Evolutionary conservation across 1,140 invertebrate genomes (phyloP).

Genomic region (Proales similis): DNA sequence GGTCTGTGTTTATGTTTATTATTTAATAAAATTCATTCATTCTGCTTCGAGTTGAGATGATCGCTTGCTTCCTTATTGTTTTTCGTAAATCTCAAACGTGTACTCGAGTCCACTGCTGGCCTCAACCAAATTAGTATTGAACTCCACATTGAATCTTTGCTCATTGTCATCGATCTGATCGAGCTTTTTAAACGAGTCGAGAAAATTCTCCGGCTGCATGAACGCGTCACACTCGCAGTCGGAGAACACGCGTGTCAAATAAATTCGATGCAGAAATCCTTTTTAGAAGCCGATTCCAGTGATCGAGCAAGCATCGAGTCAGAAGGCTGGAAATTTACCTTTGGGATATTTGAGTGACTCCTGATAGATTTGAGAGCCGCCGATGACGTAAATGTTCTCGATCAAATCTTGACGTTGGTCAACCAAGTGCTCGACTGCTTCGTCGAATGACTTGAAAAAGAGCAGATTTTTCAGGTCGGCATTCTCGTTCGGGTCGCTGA

Average conservation of each 20-base stretch:
- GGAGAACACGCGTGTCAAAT: constrained; percentile 21
- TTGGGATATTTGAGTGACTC: constrained; percentile 15
- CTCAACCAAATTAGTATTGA: constrained; percentile 19
- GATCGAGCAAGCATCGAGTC: too few species aligned
- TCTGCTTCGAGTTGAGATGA: too few species aligned
- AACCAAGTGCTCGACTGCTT: constrained; percentile 1
- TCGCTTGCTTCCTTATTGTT: too few species aligned
- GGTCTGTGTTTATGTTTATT: too few species aligned
- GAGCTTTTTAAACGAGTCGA: constrained; percentile 13
- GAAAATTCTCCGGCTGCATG: constrained; percentile 34
- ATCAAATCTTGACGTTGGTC: not conserved
- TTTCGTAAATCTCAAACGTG: constrained; percentile 31
- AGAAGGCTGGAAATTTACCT: too few species aligned
- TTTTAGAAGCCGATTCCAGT: too few species aligned
- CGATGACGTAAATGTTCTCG: constrained; percentile 29
- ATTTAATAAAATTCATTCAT: too few species aligned
- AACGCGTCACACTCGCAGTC: constrained; percentile 28
- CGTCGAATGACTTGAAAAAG: constrained; percentile 18
- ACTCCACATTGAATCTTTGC: constrained; percentile 10
- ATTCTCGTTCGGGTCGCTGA: constrained; percentile 1
- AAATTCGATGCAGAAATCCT: constrained; percentile 31
- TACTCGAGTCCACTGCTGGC: not conserved
- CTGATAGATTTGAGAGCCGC: constrained; percentile 22
- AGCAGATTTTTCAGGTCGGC: constrained; percentile 2
- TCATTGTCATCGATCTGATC: not conserved